Evolutionary conservation across 2,797 vertebrate species (phyloP).

Genomic region (Macrochelys suwanniensis): DNA sequence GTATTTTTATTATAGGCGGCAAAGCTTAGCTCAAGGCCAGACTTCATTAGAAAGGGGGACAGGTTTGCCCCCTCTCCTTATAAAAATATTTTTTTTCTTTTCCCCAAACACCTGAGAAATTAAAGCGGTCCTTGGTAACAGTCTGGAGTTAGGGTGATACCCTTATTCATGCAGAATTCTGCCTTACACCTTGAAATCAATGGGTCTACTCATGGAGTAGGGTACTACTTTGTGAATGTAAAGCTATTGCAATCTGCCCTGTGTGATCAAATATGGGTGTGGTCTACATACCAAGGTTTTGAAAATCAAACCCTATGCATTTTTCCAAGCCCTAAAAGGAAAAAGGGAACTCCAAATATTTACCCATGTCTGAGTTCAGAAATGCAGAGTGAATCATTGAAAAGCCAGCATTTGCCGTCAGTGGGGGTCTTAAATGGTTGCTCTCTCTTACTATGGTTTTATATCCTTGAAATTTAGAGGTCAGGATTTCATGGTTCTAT

Average conservation of each 20-base stretch:
- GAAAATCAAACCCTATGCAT: neutral
- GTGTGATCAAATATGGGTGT: neutral
- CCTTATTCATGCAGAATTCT: neutral
- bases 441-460: neutral
- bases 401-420: neutral
- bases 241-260: neutral
- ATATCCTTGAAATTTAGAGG: neutral
- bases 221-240: neutral
- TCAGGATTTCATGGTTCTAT: neutral
- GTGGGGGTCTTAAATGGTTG: neutral
- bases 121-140: neutral
- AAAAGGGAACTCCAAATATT: neutral
- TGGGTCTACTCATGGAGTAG: fast-evolving
- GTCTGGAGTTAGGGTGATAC: neutral
- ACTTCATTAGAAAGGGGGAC: neutral
- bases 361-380: neutral
- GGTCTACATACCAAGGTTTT: neutral
- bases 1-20: neutral
- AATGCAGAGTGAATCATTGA: neutral
- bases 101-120: neutral
- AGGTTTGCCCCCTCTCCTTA: neutral
- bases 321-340: fast-evolving
- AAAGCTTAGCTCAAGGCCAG: neutral
- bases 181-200: neutral
- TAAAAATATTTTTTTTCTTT: neutral